Conservation (phyloP, 2,797 vertebrate species). For the Peromyscus nudipes region DNA sequence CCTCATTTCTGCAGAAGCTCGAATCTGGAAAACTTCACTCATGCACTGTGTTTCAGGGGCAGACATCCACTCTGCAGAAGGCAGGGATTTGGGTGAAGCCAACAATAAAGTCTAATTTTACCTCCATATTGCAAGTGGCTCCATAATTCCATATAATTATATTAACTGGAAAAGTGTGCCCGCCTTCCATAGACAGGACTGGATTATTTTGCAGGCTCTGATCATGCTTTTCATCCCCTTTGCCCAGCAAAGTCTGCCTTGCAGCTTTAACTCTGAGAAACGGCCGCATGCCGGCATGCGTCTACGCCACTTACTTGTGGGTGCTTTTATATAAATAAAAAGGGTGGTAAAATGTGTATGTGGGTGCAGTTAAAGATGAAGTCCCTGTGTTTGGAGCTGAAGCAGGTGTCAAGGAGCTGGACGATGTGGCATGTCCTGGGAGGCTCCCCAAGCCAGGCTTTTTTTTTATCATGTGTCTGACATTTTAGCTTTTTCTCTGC, state of each 20-base stretch:
- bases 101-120: conserved; percentile 89
- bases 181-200: conserved; percentile 88
- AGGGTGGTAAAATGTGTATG: conserved; percentile 75
- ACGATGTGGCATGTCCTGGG: conserved; percentile 46
- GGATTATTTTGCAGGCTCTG: conserved; percentile 88
- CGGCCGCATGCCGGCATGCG: conserved; percentile 82
- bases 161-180: conserved; percentile 90
- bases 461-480: conserved; percentile 80
- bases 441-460: conserved; percentile 61
- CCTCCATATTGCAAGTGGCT: conserved; percentile 89
- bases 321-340: conserved; percentile 62
- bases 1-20: conserved; percentile 81
- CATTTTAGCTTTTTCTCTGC: conserved; percentile 75
- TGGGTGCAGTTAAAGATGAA: conserved; percentile 70
- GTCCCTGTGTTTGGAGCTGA: conserved; percentile 83
- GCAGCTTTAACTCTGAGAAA: conserved; percentile 86
- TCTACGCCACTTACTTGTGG: conserved; percentile 83
- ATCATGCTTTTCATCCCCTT: conserved; percentile 88
- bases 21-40: conserved; percentile 80
- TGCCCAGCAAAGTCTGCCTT: conserved; percentile 88
- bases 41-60: conserved; percentile 78
- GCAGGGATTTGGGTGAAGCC: conserved; percentile 85
- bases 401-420: conserved; percentile 69
- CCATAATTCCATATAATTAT: conserved; percentile 90
- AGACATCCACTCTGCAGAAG: conserved; percentile 87